These are phyloP conservation scores for Patiria miniata DNA, from an alignment of 35 echinoderm and acorn worm species.

Conservation along the genomic window DNA sequence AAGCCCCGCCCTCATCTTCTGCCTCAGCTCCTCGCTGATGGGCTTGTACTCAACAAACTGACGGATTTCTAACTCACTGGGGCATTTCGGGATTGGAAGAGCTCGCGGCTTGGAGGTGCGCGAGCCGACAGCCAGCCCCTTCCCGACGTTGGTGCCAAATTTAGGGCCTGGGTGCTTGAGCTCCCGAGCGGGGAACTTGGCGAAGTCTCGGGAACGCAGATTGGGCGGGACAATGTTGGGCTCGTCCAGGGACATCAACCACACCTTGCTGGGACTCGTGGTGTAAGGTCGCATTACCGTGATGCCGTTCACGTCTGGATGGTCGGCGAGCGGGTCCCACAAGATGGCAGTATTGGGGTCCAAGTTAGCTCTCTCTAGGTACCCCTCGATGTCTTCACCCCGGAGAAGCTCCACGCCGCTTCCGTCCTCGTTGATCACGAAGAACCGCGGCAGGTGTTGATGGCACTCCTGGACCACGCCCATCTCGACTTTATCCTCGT, in stretches of 20 bases:
- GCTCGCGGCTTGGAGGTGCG: background rate
- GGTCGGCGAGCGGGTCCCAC: conserved; percentile 78
- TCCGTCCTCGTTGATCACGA: conserved; percentile 90
- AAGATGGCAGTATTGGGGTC: conserved; percentile 91
- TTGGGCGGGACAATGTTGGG: conserved; percentile 82
- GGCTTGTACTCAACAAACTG: conserved; percentile 89
- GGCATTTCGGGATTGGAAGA: conserved; percentile 66
- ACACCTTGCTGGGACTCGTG: conserved; percentile 45
- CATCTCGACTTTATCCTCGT: conserved; percentile 29
- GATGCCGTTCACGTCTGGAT: conserved; percentile 86
- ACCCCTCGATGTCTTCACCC: conserved; percentile 57
- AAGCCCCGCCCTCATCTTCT: conserved; percentile 69
- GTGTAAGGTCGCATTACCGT: conserved; percentile 88
- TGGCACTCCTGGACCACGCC: conserved; percentile 41
- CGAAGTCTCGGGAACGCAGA: conserved; percentile 82
- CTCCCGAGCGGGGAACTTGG: conserved; percentile 69
- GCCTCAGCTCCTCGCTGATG: conserved; percentile 57
- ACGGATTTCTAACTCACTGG: conserved; percentile 71
- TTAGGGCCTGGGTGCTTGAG: conserved; percentile 56
- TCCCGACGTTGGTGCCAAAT: conserved; percentile 93
- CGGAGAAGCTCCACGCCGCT: conserved; percentile 87
- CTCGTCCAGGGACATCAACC: conserved; percentile 79
- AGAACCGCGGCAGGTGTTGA: conserved; percentile 71
- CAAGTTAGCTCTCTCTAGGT: conserved; percentile 61
- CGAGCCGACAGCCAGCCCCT: conserved; percentile 84